These are phyloP conservation scores for Eucriotettix oculatus DNA, from an alignment of 2,888 invertebrate genomes.

Conservation along the genomic window DNA sequence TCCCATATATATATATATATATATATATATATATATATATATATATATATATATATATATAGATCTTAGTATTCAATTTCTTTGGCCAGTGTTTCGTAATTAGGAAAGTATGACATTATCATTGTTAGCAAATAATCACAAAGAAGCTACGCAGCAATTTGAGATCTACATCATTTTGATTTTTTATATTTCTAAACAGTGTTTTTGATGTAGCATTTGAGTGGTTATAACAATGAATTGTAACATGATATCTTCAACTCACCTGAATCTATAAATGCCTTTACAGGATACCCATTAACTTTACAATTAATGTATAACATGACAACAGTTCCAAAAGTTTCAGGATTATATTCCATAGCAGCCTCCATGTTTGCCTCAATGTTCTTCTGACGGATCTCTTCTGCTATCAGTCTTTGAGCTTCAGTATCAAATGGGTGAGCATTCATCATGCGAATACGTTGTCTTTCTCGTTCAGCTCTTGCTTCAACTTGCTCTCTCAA, in stretches of 20 bases:
- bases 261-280: constrained; percentile 96
- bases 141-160: no score
- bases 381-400: constrained; percentile 89
- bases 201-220: no score
- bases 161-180: no score
- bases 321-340: constrained; percentile 92
- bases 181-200: no score
- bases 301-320: constrained; percentile 96
- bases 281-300: constrained; percentile 91
- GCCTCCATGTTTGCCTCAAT: constrained; percentile 98
- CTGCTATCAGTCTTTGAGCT: constrained; percentile 86
- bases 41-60: no score
- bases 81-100: no score
- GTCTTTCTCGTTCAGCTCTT: constrained; percentile 65
- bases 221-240: no score
- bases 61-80: no score
- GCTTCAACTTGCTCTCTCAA: constrained; percentile 68
- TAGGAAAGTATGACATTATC: no score
- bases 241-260: constrained; percentile 8
- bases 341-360: constrained; percentile 96
- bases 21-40: no score
- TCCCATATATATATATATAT: no score
- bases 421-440: constrained; percentile 93
- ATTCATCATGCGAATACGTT: constrained; percentile 71
- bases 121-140: no score